Evolutionary conservation across 1,140 invertebrate species (phyloP), one percentile per base, ranked within the genome.

Genomic region (Neodiprion fabricii): DNA sequence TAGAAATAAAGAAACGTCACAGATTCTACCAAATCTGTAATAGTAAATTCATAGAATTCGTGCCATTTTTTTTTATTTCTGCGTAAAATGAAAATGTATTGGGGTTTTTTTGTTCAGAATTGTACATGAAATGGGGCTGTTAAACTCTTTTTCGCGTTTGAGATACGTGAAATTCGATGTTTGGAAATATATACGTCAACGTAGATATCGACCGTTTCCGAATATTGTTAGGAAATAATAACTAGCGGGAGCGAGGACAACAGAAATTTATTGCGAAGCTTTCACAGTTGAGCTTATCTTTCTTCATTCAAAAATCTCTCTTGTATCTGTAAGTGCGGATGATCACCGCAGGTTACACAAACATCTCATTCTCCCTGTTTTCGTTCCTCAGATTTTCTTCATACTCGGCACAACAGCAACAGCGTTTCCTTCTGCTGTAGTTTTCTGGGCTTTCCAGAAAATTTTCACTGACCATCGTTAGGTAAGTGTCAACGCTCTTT

Each of bases 311-410:
- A 66, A 75, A 74, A 12, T 67, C 28, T 61, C 9, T 17, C 5
- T 61, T 61, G 53, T 14, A 61, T 9, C 5, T 61, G 11, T 61
- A 9, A 14, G 0, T 9, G 7, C 11, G n/a, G 9, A 61, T 17
- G 5, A 48, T 17, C 21, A 49, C 7, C 7, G 5, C 28, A 28
- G 28, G 82, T 85, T 85, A 87, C 77, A 84, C 81, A 72, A 86
- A 85, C 86, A 87, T 88, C 74, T 87, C 86, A 78, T 88, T 88
- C 74, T 88, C 86, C 23, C 80, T 77, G 61, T 88, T 88, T 73
- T 88, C 87, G 70, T 88, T 88, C 49, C 79, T 83, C 67, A 86
- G 85, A 65, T 88, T 88, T 72, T 88, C 87, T 71, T 87, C 85
- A 71, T 83, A 79, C n/a, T 88, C 87, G 67, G 80, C 81, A 65